Conservation (phyloP, 2,113 vertebrate species). For the Carassius carassius region DNA sequence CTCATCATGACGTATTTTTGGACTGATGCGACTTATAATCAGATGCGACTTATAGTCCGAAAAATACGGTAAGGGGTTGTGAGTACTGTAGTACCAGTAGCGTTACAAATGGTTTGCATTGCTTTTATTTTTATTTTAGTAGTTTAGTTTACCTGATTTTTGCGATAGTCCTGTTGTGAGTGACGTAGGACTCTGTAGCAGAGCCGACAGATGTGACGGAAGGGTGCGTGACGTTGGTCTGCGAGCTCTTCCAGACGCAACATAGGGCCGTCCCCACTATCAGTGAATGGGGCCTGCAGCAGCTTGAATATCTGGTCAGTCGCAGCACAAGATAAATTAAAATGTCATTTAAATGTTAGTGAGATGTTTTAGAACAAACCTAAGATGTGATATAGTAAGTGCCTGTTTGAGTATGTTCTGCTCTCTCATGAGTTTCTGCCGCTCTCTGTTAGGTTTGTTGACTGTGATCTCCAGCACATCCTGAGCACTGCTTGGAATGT, state of each 20-base stretch:
- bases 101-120: not conserved
- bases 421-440: constrained; percentile 97
- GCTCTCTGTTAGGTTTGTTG: constrained; percentile 95
- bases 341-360: not conserved
- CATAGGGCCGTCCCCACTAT: constrained; percentile 96
- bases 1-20: no score
- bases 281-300: constrained; percentile 93
- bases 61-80: not conserved
- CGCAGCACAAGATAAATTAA: not conserved
- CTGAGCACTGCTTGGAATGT: constrained; percentile 95
- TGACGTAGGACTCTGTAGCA: constrained; percentile 95
- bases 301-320: constrained; percentile 92
- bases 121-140: not conserved
- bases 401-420: constrained; percentile 99
- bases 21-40: no score
- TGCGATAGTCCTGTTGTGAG: constrained; percentile 97
- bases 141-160: constrained; percentile 86
- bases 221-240: constrained; percentile 95
- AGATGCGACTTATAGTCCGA: no score
- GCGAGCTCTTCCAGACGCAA: constrained; percentile 92
- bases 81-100: not conserved
- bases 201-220: constrained; percentile 94
- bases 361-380: not conserved
- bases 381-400: not conserved
- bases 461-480: constrained; percentile 96